Base-by-base conservation (phyloP, 1,140 invertebrate species). In the Nebria ingens region DNA sequence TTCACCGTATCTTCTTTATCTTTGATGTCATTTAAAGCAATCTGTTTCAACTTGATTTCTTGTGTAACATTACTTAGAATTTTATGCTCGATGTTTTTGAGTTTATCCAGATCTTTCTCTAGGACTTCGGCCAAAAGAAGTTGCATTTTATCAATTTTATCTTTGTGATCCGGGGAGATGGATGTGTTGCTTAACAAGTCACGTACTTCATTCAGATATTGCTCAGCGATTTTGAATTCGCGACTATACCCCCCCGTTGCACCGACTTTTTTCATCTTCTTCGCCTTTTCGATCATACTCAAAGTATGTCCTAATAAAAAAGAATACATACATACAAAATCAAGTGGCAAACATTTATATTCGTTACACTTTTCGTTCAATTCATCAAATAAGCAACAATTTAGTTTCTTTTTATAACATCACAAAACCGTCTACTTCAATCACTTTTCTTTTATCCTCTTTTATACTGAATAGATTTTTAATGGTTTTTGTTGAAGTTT, bases 241-340 rank as follows among this genome's bases (percentile, higher is more conserved):
- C 87, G 80, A 2, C 91, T 91, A 65, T 97, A 98, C 0, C 93
- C 93, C 42, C 93, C 93, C 12, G 91, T 89, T 6, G 91, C 90
- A 50, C 95, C 94, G 55, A 91, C 87, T 61, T 90, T 83, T 67
- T 94, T 93, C 51, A 97, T 96, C 65, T 90, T 83, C 55, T 85
- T 86, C n/a, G 93, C 93, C 51, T 87, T 81, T 19, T 83, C 78
- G 22, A 97, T 88, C 0, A 94, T 81, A 23, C 74, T 72, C 6
- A 80, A 68, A 0, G 89, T 91, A 65, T 86, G 79, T 54, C 83
- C 81, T 66, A 78, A 69, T 61, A 82, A 51, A 50, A 21, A 38
- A 60, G 56, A 19, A 21, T 45, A 51, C 50, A n/a, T n/a, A n/a
- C n/a, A 17, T 9, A 50, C 21, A 34, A 21, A 25, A 19, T 54